Evolutionary conservation across 2,888 invertebrate species (phyloP), one percentile per base, ranked within the genome.

Genomic region (Erpobdella octoculata): DNA sequence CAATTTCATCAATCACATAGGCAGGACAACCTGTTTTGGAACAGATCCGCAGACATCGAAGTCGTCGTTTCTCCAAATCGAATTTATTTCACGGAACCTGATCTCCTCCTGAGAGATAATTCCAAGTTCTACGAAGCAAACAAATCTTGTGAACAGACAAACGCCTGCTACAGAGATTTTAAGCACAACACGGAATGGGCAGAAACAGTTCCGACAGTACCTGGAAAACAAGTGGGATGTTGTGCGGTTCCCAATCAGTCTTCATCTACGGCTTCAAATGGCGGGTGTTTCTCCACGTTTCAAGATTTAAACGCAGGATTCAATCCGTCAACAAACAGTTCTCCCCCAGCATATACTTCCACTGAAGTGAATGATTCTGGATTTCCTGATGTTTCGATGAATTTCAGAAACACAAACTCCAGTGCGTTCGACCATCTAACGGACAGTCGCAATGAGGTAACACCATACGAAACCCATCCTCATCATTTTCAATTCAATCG

Each of bases 41-140:
- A 37, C 28, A 46, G 41, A 38, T 67, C 67, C 2, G 41, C 67
- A 28, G 67, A 67, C 48, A 28, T 38, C 31, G 67, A 41, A n/a
- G 41, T 67, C 6, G n/a, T 67, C 21, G 67, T 67, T 2, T 67
- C 67, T 21, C 67, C 67, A 15, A 48, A 41, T 25, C 25, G 41
- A 46, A 28, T 67, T 12, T 46, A 38, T 21, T 48, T 41, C 28
- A 41, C 37, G 28, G 41, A 38, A n/a, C 18, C 31, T n/a, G 41
- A 48, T 1, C 33, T 35, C 31, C n/a, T 31, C 35, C 46, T 41
- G 12, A 35, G n/a, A 33, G 62, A 62, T 8, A 12, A 35, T 35
- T n/a, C 15, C 31, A 62, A 31, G 18, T 62, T 62, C 35, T 62
- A 62, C 35, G 62, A 62, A 35, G 31, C 62, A 35, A 62, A 31